Conservation (phyloP, 2,888 invertebrate genomes). For the Agrilus cyanescens region DNA sequence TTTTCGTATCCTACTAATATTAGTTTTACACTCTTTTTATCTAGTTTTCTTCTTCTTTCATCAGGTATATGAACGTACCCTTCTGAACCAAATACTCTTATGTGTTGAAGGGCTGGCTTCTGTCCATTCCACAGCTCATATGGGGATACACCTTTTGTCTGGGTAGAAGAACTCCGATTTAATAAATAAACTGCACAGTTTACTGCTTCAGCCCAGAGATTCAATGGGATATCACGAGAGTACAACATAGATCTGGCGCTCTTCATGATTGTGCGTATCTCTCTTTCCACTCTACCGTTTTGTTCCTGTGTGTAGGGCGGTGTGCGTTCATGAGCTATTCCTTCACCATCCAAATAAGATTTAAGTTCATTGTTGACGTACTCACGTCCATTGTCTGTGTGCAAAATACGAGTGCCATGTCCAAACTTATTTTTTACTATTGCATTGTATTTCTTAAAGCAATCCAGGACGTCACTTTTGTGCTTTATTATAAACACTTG, state of each 20-base stretch:
- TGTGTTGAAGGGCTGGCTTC: slow-evolving; percentile 15
- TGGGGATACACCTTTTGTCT: slow-evolving; percentile 9
- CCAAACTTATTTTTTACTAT: slow-evolving; percentile 4
- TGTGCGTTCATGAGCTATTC: slow-evolving; percentile 17
- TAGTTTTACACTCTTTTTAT: slow-evolving; percentile 11
- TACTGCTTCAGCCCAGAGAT: slow-evolving; percentile 28
- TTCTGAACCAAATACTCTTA: slow-evolving; percentile 16
- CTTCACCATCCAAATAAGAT: slow-evolving; percentile 11
- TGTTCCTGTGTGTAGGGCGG: slow-evolving; percentile 21
- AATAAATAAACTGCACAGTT: slow-evolving; percentile 24
- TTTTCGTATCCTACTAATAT: slow-evolving; percentile 16
- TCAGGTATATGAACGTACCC: slow-evolving; percentile 14
- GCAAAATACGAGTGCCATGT: slow-evolving; percentile 5
- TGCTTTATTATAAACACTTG: slow-evolving; percentile 13
- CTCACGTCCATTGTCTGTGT: slow-evolving; percentile 14
- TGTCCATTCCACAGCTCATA: slow-evolving; percentile 17
- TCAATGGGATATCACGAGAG: slow-evolving; percentile 16
- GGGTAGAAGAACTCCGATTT: slow-evolving; percentile 18
- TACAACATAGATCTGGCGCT: slow-evolving; percentile 24
- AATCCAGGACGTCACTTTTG: slow-evolving; percentile 10
- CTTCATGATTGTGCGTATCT: slow-evolving; percentile 26
- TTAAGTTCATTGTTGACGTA: no score
- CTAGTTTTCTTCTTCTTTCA: slow-evolving; percentile 11
- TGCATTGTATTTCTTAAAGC: slow-evolving; percentile 5
- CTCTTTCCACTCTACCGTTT: slow-evolving; percentile 24